A percentile compares a stretch with the other conserved stretches of the same genome.
phyloP scores from a whole-genome alignment of 2,797 vertebrate species.

The Potorous gilbertii region DNA sequence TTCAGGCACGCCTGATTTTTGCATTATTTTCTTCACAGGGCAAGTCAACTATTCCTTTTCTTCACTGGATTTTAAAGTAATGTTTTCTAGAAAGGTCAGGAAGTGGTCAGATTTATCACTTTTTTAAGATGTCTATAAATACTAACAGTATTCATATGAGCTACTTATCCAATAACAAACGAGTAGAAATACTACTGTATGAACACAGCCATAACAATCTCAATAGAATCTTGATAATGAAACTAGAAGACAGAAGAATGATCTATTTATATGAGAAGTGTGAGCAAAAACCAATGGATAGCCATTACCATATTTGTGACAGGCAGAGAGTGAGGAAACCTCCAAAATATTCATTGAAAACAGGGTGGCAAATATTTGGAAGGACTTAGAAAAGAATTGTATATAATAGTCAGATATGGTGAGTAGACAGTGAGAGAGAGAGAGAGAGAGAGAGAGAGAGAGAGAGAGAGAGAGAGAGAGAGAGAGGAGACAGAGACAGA shows the following conservation, averaged over 20 bases:
- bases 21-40: constrained; percentile 25
- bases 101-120: background rate
- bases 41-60: constrained; percentile 39
- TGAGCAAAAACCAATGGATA: background rate
- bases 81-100: background rate
- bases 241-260: background rate
- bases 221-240: background rate
- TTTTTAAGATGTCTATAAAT: background rate
- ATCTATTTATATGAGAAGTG: background rate
- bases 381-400: background rate
- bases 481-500: background rate
- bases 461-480: background rate
- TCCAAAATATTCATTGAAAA: background rate
- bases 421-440: background rate
- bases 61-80: constrained; percentile 50
- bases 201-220: background rate
- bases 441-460: background rate
- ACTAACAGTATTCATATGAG: background rate
- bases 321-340: background rate
- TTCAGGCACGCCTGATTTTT: constrained; percentile 23
- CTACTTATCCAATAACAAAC: background rate
- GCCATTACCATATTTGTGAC: background rate
- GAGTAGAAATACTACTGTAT: background rate
- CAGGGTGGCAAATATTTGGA: background rate
- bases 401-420: background rate